Evolutionary conservation across 2,888 invertebrate species (phyloP), one percentile per base, ranked within the genome.

Genomic region (Tetropium fuscum): DNA sequence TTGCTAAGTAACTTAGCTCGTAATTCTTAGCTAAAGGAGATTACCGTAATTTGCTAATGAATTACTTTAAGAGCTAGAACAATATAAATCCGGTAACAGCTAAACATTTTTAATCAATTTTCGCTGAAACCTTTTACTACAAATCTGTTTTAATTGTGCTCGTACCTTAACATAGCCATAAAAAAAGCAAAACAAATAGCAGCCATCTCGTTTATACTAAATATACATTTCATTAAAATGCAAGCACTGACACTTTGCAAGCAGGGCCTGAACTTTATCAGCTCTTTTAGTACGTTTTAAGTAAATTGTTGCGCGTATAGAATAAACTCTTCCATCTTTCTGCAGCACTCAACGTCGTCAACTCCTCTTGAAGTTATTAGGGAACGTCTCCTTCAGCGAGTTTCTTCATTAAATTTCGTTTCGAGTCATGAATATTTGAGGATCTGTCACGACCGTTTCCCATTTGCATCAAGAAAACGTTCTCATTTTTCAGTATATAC

Each of bases 361-460:
- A 51, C 32, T 15, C 30, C 32, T 44, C 53, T 13, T 6, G 34
- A 44, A 54, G 43, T 54, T 55, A 55, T 55, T 55, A 56, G 30
- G 56, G 36, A 56, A 48, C 47, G 41, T 47, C 48, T 40, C 32
- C 48, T 48, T 41, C 48, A 16, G 36, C 43, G 47, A 56, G 38
- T 59, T 56, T 40, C 10, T 53, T 73, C 73, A 73, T 75, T 73
- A 73, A 74, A 73, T 74, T 75, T 70, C 71, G 65, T 71, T 64
- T 61, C 70, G 58, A 66, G 68, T 68, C 74, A 77, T 77, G 77
- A 77, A 77, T 77, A 76, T 76, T 77, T 76, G 72, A 77, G 72
- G 66, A 69, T 69, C 74, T 75, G 74, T 74, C 75, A 73, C 68
- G 73, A 70, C 71, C 63, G 73, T 70, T 73, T 74, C 75, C 72